Conservation (phyloP, 1,140 invertebrate species). For the Schlechtendalia chinensis region DNA sequence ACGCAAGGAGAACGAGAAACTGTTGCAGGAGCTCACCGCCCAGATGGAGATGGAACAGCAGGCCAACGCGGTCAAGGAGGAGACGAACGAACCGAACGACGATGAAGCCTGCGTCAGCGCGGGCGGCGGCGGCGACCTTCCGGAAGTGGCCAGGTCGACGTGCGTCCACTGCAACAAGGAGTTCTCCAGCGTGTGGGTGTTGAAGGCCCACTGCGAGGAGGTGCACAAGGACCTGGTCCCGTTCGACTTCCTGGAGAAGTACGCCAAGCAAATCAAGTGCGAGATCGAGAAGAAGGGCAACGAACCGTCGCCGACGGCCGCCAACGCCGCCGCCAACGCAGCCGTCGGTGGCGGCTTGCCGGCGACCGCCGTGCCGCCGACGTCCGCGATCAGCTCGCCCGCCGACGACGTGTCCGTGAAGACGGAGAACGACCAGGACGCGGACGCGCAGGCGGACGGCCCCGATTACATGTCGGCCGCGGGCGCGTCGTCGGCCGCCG, state of each 20-base stretch:
- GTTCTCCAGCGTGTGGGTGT: conserved; percentile 92
- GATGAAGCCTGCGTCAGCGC: conserved; percentile 57
- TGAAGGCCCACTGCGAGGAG: conserved; percentile 94
- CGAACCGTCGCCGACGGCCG: conserved; percentile 49
- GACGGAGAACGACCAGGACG: conserved; percentile 55
- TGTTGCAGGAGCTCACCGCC: conserved; percentile 53
- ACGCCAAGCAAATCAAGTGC: conserved; percentile 84
- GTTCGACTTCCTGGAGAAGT: conserved; percentile 83
- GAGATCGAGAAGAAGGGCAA: conserved; percentile 80
- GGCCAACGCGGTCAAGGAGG: conserved; percentile 57
- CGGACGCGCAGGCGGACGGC: conserved; percentile 2
- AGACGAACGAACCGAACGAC: conserved; percentile 61
- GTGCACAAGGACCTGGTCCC: conserved; percentile 89
- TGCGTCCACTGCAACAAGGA: conserved; percentile 89
- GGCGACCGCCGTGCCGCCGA: background rate
- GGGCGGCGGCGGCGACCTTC: conserved; percentile 58
- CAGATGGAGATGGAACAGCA: conserved; percentile 54
- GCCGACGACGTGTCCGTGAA: conserved; percentile 31
- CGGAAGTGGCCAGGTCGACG: conserved; percentile 73
- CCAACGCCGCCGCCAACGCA: background rate
- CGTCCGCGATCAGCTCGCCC: conserved; percentile 6
- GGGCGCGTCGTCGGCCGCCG: conserved; percentile 55
- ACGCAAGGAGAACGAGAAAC: conserved; percentile 55
- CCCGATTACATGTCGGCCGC: conserved; percentile 6
- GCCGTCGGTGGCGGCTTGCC: too few species aligned